Base-by-base conservation (phyloP, 2,888 invertebrate genomes). In the Cantharis nigra region DNA sequence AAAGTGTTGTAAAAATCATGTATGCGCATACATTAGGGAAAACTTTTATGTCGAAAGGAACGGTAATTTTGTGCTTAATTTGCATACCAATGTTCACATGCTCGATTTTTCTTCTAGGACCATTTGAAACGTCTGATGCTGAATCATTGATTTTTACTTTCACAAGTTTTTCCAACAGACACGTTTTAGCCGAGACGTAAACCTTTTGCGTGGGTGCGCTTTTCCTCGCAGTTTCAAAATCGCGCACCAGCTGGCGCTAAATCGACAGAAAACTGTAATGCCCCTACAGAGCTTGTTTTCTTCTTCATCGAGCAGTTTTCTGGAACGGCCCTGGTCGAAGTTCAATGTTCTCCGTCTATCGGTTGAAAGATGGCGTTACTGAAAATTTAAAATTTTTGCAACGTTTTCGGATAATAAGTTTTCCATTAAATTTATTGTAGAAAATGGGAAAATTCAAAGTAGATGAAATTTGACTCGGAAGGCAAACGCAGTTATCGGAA, bases 21-120 rank as follows among this genome's bases (percentile, higher is more conserved):
- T 72, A 72, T 72, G 72, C 72, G 72, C 72, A 72, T 72, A 49
- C 62, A 72, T 72, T 67, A 72, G 26, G 49, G 65, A 63, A 18
- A 13, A 67, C 33, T 33, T 72, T 72, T 72, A 49, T 67, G 67
- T 26, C 65, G 65, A 67, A 65, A 49, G 9, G 71, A 63, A 33
- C 67, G 62, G 72, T 72, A 72, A 67, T 72, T 49, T 67, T 26
- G 71, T 18, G 71, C 72, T 49, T 72, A 65, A 72, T 49, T 49
- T 49, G n/a, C 49, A 49, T 49, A 49, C 49, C 49, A 49, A 49
- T 49, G 49, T 11, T 49, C 49, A 49, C 49, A 49, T 49, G 49
- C n/a, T 49, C n/a, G 49, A 49, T 49, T 49, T n/a, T 49, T 49
- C n/a, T 49, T 49, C 49, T 49, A 49, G 13, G 49, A n/a, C 49